Percentiles rank a stretch among this genome's conserved stretches.
phyloP scores from a whole-genome alignment of 1,140 invertebrate species.

The Aphaenogaster rudis region DNA sequence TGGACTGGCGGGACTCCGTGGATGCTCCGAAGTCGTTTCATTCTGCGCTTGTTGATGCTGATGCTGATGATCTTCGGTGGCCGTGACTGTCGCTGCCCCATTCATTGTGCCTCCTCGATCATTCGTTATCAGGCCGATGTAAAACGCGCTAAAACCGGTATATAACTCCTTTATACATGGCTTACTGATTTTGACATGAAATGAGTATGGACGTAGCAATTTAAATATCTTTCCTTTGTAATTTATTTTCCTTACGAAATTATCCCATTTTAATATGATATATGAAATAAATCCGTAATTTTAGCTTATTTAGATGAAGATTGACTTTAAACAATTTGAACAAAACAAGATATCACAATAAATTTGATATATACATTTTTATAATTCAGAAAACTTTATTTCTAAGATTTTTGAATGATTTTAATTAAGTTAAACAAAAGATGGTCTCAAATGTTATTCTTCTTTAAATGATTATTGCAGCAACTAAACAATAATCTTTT shows the following conservation, averaged over 20 bases:
- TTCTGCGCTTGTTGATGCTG: slow-evolving; percentile 83
- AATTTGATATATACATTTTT: background rate
- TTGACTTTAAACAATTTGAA: background rate
- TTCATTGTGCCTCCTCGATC: slow-evolving; percentile 80
- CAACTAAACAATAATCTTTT: background rate
- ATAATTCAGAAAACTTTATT: background rate
- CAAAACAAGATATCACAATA: background rate
- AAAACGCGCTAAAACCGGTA: slow-evolving; percentile 15
- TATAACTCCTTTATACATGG: background rate
- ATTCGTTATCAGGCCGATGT: slow-evolving; percentile 28
- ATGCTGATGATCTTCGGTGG: slow-evolving; percentile 82
- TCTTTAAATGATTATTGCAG: background rate
- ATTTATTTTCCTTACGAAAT: background rate
- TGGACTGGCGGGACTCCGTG: slow-evolving; percentile 84
- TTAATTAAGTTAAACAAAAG: background rate
- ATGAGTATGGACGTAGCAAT: background rate
- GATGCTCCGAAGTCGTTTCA: slow-evolving; percentile 82
- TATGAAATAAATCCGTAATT: background rate
- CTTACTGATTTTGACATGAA: background rate
- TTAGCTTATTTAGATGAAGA: background rate
- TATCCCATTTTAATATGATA: background rate
- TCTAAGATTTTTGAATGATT: background rate
- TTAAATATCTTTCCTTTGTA: background rate
- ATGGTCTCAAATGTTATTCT: background rate
- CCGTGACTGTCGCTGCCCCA: slow-evolving; percentile 80